A percentile compares a stretch with the other conserved stretches of the same genome.
phyloP scores from a whole-genome alignment of 2,113 vertebrate genomes.

The Anarhynchus alexandrinus region DNA sequence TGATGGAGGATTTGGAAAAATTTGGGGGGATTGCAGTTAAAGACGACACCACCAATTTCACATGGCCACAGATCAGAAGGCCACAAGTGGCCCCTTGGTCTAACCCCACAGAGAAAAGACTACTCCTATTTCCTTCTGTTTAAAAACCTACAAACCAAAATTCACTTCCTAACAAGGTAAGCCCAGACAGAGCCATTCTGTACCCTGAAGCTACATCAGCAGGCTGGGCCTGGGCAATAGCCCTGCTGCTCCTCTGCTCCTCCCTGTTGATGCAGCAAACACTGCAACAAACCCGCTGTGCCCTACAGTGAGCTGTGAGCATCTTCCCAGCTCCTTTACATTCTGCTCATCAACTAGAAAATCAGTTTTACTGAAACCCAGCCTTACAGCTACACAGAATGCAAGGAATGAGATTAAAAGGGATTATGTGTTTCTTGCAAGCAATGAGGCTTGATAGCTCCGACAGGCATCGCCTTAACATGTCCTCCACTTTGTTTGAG shows the following conservation, averaged over 20 bases:
- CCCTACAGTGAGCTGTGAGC: neutral
- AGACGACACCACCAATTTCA: neutral
- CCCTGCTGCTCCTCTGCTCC: neutral
- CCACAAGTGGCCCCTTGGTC: neutral
- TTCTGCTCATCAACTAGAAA: neutral
- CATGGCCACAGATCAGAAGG: neutral
- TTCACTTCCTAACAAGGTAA: neutral
- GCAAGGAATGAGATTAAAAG: slow-evolving; percentile 52
- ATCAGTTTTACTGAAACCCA: slow-evolving; percentile 34
- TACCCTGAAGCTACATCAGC: neutral
- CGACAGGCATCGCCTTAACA: neutral
- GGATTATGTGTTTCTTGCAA: slow-evolving; percentile 31
- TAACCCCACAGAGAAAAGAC: neutral
- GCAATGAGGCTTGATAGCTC: slow-evolving; percentile 18
- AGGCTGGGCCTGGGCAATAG: neutral
- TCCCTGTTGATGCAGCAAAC: neutral
- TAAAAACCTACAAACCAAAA: neutral
- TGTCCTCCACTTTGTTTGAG: neutral
- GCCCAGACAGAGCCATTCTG: neutral
- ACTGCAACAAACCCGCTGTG: neutral
- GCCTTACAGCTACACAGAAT: slow-evolving; percentile 13
- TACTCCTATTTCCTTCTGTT: neutral
- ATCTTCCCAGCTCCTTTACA: neutral
- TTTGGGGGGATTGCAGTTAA: accelerated
- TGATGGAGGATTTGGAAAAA: neutral